Evolutionary conservation across 2,888 invertebrate genomes (phyloP), one percentile per base, ranked within the genome.

Genomic region (Mesorhabditis sp.): DNA sequence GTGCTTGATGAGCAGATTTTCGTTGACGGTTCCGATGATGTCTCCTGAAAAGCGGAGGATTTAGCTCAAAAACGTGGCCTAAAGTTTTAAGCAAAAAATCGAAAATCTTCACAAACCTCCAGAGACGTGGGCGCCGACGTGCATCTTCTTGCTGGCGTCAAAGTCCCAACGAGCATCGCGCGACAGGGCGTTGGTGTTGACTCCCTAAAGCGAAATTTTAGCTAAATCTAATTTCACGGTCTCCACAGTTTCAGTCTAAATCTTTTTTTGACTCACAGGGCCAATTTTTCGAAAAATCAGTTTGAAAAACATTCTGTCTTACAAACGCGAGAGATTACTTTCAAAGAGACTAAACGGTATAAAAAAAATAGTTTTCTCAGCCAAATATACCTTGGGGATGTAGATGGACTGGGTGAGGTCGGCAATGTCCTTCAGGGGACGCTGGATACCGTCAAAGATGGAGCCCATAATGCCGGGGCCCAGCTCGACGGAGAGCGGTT

Each of bases 401-500:
- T 99, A 99, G 88, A 99, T 99, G 86, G 94, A 95, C 86, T 91
- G 90, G 1, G 95, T 94, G 76, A 95, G 88, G 86, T 94, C 94
- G 86, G 92, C 90, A 87, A 99, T 98, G 88, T 95, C 96, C 72
- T 88, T 94, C 85, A 99, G 88, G 0, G 98, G 98, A 86, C 98
- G 92, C 89, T 98, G 98, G 88, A 98, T 99, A 89, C 98, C 98
- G 89, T 99, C 98, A 89, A 97, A 99, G 89, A 99, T 99, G 87
- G 94, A 95, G 79, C 94, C 95, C 90, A 99, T 91, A 88, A 99
- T 99, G 70, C 97, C 97, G 67, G 98, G 98, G 5, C 98, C 98
- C 70, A 99, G 89, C 87, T 99, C 98, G 61, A 99, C 98, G 5
- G 98, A 99, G 69, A 99, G 89, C 0, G 98, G 98, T 88, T 98